Percentiles rank a stretch among this genome's conserved stretches.
Evolutionary conservation across 1,140 invertebrate species (phyloP).

Genomic region (Hylaeus anthracinus): DNA sequence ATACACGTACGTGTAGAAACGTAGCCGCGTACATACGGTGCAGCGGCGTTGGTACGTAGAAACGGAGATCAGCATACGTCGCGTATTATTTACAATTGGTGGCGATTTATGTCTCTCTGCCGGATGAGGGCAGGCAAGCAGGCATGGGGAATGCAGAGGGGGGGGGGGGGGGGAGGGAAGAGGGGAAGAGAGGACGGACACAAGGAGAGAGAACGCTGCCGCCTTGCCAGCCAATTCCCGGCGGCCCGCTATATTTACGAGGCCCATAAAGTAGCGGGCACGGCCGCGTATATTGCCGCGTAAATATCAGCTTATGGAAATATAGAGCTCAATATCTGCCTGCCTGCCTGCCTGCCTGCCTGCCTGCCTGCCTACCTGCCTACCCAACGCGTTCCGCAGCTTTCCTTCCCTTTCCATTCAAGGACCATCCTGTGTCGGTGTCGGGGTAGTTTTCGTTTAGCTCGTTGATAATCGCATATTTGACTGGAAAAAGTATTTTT

Average conservation of each 20-base stretch:
- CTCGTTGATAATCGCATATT: conserved; percentile 56
- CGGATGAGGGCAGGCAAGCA: conserved; percentile 66
- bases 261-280: conserved; percentile 80
- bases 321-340: conserved; percentile 83
- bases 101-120: conserved; percentile 74
- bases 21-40: conserved; percentile 1
- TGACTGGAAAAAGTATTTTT: conserved; percentile 57
- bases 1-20: neutral
- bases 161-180: conserved; percentile 3
- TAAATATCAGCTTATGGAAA: conserved; percentile 83
- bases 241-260: conserved; percentile 81
- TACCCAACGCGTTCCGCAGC: conserved; percentile 61
- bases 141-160: conserved; percentile 32
- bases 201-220: conserved; percentile 63
- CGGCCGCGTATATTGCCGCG: conserved; percentile 81
- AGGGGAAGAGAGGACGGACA: conserved; percentile 31
- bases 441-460: conserved; percentile 59
- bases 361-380: conserved; percentile 63
- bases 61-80: conserved; percentile 74
- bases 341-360: conserved; percentile 70
- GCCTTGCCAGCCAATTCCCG: conserved; percentile 80
- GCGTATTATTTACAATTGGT: conserved; percentile 77
- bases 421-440: conserved; percentile 45
- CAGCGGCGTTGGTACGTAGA: conserved; percentile 44
- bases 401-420: conserved; percentile 70